Evolutionary conservation across 2,797 vertebrate genomes (phyloP).

Genomic region (Anguilla obscura): DNA sequence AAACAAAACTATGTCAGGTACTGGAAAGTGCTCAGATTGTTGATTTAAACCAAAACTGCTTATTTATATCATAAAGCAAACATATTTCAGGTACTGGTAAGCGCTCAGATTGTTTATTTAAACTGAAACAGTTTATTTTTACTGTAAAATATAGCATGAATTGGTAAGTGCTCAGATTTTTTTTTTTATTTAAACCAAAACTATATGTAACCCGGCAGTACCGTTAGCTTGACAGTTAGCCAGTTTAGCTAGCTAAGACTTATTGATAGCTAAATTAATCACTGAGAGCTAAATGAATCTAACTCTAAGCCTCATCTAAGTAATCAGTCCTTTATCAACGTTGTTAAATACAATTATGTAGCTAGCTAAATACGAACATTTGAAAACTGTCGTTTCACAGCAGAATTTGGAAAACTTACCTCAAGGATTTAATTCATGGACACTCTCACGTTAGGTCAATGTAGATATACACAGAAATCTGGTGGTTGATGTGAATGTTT

Average conservation of each 20-base stretch:
- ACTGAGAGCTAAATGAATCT: neutral
- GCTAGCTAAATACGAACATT: neutral
- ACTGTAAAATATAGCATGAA: too few relatives aligned
- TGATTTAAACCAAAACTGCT: neutral
- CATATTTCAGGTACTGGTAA: neutral
- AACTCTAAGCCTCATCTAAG: neutral
- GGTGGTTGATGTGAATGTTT: neutral
- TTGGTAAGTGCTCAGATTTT: too few relatives aligned
- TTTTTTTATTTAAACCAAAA: too few relatives aligned
- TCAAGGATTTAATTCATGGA: neutral
- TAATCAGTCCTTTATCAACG: too few relatives aligned
- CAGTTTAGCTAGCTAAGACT: neutral
- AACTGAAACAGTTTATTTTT: neutral
- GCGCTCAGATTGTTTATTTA: neutral
- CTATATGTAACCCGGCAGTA: too few relatives aligned
- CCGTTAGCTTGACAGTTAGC: neutral
- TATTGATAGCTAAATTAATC: neutral
- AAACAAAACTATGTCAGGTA: neutral
- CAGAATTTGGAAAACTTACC: neutral
- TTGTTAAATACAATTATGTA: too few relatives aligned
- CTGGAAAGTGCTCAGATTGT: neutral
- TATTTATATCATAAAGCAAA: neutral
- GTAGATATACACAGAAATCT: neutral
- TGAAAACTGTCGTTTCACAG: neutral
- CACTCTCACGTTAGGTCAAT: neutral